Base-by-base conservation (phyloP, 2,888 invertebrate species). In the Diarsia mendica region DNA sequence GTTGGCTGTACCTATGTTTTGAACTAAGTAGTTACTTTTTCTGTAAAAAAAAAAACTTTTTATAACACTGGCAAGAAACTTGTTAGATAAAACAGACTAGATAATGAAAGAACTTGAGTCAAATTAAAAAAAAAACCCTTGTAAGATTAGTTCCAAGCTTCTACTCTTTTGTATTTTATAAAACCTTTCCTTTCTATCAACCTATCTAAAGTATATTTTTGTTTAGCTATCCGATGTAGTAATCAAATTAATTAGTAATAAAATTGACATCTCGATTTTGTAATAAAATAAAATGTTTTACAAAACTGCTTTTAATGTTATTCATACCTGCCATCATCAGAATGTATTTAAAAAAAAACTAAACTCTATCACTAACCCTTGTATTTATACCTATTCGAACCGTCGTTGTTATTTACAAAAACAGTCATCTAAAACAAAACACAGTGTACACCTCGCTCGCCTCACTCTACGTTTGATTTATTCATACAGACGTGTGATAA, bases 401-500 rank as follows among this genome's bases (percentile, higher is more conserved):
- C n/a, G n/a, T n/a, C n/a, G n/a, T 39, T 51, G 33, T 72, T 75
- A 23, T 73, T 63, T 64, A 74, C 75, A 67, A 68, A 72, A 79
- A 71, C 73, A 79, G 79, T 72, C 10, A 51, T 23, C 15, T 60
- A 63, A 39, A 18, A 48, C 60, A 48, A 64, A 58, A 83, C 51
- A 78, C 13, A 55, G 11, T 64, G 20, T 49, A 80, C 51, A 66
- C 23, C 72, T 68, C 65, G 75, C 75, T 39, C 68, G 82, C 85
- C 87, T 82, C 80, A 72, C 76, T 79, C 82, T 73, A 69, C 71
- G 61, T 85, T 88, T 91, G 90, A 92, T 92, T 92, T 92, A 92
- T 92, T 92, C 90, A 91, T 89, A 80, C 80, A 74, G 72, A 84
- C 84, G 88, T 85, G 88, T 89, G 89, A 87, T 88, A 88, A 87